Evolutionary conservation across 1,140 invertebrate genomes (phyloP).

Genomic region (Drosophila ficusphila): DNA sequence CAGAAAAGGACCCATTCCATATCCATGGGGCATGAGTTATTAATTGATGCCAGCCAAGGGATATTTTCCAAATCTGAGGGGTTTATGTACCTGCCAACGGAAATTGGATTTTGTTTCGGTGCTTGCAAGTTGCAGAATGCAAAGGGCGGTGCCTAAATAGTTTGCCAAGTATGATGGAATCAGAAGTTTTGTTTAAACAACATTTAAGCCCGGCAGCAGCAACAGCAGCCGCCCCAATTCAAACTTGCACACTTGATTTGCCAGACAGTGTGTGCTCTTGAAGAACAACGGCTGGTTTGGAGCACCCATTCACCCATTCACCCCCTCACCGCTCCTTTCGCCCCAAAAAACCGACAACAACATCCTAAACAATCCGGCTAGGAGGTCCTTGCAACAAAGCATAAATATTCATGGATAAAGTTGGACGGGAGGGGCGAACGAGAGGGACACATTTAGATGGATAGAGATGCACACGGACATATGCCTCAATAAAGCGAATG

Average conservation of each 20-base stretch:
- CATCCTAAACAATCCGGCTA: slow-evolving; percentile 41
- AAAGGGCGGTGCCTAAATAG: background rate
- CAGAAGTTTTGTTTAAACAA: slow-evolving; percentile 51
- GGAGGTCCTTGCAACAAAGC: slow-evolving; percentile 58
- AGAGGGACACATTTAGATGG: slow-evolving; percentile 25
- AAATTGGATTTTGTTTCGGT: slow-evolving; percentile 26
- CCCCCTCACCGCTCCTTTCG: background rate
- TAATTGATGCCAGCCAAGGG: slow-evolving; percentile 11
- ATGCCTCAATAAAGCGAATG: slow-evolving; percentile 32
- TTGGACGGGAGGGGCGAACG: slow-evolving; percentile 17
- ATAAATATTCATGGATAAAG: slow-evolving; percentile 77
- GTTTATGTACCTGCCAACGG: slow-evolving; percentile 18
- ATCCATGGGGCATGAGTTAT: slow-evolving; percentile 1
- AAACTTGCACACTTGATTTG: slow-evolving; percentile 76
- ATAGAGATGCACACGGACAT: slow-evolving; percentile 36
- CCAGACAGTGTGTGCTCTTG: slow-evolving; percentile 36
- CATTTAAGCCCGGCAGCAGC: slow-evolving; percentile 33
- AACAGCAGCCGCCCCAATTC: slow-evolving; percentile 43
- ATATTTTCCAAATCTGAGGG: background rate
- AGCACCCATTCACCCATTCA: background rate
- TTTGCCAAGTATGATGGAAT: slow-evolving; percentile 11
- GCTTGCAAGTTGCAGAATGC: background rate
- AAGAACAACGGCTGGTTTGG: slow-evolving; percentile 34
- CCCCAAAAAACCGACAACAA: slow-evolving; percentile 23
- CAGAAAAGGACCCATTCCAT: background rate